Conservation (phyloP, 2,888 invertebrate genomes). For the Chloroclystis v-ata region DNA sequence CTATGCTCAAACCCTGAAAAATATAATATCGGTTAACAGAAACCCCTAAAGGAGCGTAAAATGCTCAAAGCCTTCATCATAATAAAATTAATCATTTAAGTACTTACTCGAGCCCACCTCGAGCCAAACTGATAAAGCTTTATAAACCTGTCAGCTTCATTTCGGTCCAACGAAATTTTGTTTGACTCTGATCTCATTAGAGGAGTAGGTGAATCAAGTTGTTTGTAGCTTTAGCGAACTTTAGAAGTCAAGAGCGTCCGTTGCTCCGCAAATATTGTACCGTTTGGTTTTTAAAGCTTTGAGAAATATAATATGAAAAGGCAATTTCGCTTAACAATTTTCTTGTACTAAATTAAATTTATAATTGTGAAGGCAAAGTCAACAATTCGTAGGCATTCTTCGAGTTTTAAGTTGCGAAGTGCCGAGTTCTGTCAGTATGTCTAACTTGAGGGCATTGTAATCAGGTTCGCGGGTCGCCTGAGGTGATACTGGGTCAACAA, state of each 20-base stretch:
- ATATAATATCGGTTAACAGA: background rate
- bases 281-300: constrained; percentile 1
- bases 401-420: background rate
- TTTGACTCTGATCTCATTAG: constrained; percentile 8
- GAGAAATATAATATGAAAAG: background rate
- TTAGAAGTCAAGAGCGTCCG: constrained; percentile 10
- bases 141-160: constrained; percentile 3
- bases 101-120: background rate
- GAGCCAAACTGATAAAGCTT: background rate
- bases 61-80: background rate
- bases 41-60: background rate
- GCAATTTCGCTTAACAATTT: background rate
- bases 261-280: constrained; percentile 3
- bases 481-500: constrained; percentile 59
- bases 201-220: constrained; percentile 7
- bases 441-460: constrained; percentile 41
- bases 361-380: background rate
- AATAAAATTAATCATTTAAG: background rate
- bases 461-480: constrained; percentile 37
- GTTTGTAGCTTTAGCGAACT: constrained; percentile 10
- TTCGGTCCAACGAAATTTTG: background rate
- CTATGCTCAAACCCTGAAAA: background rate
- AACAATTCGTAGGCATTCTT: background rate
- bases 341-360: background rate
- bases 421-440: constrained; percentile 38